A percentile compares a stretch with the other conserved stretches of the same genome.
Evolutionary conservation across 2,888 invertebrate genomes (phyloP).

Genomic region (Pardosa pseudoannulata): DNA sequence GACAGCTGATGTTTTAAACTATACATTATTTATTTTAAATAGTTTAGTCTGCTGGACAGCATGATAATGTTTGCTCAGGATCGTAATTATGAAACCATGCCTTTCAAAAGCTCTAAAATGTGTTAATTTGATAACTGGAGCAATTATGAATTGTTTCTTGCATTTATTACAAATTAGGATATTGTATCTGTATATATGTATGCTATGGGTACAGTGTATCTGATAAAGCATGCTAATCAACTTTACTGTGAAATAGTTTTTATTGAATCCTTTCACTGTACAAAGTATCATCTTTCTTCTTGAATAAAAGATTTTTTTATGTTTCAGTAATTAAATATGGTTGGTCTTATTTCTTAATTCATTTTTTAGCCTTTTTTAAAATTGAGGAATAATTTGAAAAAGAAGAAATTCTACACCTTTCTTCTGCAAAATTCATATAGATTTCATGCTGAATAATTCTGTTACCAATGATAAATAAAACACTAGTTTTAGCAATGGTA

Average conservation of each 20-base stretch:
- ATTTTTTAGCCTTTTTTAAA: too few relatives aligned
- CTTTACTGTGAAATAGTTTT: slow-evolving; percentile 44
- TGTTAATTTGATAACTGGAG: not conserved
- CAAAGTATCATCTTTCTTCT: slow-evolving; percentile 56
- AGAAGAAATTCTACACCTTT: too few relatives aligned
- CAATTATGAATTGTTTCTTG: not conserved
- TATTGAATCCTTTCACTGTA: slow-evolving; percentile 62
- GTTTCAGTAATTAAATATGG: slow-evolving; percentile 2
- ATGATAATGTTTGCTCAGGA: not conserved
- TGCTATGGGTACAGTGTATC: slow-evolving; percentile 14
- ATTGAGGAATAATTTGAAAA: too few relatives aligned
- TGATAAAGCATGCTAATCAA: not conserved
- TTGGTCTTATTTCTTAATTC: not conserved
- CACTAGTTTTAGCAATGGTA: too few relatives aligned
- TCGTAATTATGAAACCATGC: not conserved
- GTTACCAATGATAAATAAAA: too few relatives aligned
- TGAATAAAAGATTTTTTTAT: slow-evolving; percentile 63
- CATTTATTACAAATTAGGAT: not conserved
- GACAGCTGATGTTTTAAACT: not conserved
- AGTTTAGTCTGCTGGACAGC: slow-evolving; percentile 2
- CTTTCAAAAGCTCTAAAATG: not conserved
- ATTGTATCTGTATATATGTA: not conserved
- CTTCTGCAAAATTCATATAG: too few relatives aligned
- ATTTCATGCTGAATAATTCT: too few relatives aligned
- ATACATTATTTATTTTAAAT: not conserved